Conservation (phyloP, 2,113 vertebrate genomes). For the Chamaetylas fuelleborni region DNA sequence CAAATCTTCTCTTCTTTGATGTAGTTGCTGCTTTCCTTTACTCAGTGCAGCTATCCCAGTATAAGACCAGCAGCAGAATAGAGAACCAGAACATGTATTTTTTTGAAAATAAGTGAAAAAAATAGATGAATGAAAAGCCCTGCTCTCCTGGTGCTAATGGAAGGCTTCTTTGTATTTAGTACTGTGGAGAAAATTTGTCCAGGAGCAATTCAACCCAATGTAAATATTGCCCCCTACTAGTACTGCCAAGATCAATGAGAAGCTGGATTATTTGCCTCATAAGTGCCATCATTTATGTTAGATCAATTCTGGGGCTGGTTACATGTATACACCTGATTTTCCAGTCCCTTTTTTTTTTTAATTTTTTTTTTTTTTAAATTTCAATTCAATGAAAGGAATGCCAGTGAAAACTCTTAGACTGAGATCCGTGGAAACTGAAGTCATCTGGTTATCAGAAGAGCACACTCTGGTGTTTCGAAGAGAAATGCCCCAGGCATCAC, state of each 20-base stretch:
- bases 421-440: background rate
- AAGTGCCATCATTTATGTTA: background rate
- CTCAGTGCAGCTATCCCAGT: background rate
- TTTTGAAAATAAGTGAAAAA: background rate
- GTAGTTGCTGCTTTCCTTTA: background rate
- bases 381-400: background rate
- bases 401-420: background rate
- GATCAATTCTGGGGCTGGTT: background rate
- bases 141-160: slow-evolving; percentile 37
- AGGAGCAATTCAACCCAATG: slow-evolving; percentile 32
- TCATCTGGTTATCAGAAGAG: background rate
- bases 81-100: background rate
- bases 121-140: slow-evolving; percentile 25
- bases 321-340: background rate
- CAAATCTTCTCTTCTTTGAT: background rate
- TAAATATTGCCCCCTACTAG: slow-evolving; percentile 50
- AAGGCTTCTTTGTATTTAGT: slow-evolving; percentile 44
- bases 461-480: background rate
- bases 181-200: slow-evolving; percentile 42
- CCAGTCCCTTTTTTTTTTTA: background rate
- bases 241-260: slow-evolving; percentile 2
- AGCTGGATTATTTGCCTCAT: background rate
- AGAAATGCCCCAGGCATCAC: background rate
- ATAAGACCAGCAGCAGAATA: background rate
- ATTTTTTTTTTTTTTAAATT: background rate